Percentiles rank a stretch among this genome's conserved stretches.
Evolutionary conservation across 2,888 invertebrate genomes (phyloP).

Genomic region (Acleris cristana): DNA sequence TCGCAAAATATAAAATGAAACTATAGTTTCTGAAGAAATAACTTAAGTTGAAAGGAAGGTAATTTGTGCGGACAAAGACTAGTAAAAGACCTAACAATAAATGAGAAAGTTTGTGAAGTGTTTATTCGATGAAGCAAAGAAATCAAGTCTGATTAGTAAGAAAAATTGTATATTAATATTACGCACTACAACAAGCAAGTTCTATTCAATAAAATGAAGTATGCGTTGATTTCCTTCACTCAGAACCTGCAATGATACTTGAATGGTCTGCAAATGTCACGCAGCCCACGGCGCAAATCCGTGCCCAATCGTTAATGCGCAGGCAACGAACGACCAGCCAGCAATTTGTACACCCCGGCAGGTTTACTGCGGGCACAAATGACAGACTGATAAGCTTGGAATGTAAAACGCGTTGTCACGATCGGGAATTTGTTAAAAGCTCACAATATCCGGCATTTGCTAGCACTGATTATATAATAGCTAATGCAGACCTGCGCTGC

Average conservation of each 20-base stretch:
- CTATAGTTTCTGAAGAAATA: too few species aligned
- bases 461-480: neutral
- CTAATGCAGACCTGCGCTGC: too few species aligned
- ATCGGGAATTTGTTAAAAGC: slow-evolving; percentile 12
- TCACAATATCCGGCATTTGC: slow-evolving; percentile 1
- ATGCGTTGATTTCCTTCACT: neutral
- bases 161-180: too few species aligned
- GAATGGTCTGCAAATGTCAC: slow-evolving; percentile 42
- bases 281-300: slow-evolving; percentile 48
- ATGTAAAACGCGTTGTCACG: slow-evolving; percentile 29
- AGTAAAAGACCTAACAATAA: too few species aligned
- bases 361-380: slow-evolving; percentile 27
- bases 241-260: slow-evolving; percentile 38
- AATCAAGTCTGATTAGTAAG: too few species aligned
- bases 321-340: slow-evolving; percentile 28
- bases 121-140: too few species aligned
- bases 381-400: slow-evolving; percentile 32
- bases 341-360: slow-evolving; percentile 46
- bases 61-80: too few species aligned
- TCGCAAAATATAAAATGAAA: too few species aligned
- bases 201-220: neutral
- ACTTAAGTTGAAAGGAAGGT: too few species aligned
- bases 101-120: too few species aligned
- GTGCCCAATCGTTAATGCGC: slow-evolving; percentile 63
- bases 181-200: too few species aligned